These are phyloP conservation scores for Antheraea assamensis DNA, from an alignment of 2,888 invertebrate species.

Conservation along the genomic window DNA sequence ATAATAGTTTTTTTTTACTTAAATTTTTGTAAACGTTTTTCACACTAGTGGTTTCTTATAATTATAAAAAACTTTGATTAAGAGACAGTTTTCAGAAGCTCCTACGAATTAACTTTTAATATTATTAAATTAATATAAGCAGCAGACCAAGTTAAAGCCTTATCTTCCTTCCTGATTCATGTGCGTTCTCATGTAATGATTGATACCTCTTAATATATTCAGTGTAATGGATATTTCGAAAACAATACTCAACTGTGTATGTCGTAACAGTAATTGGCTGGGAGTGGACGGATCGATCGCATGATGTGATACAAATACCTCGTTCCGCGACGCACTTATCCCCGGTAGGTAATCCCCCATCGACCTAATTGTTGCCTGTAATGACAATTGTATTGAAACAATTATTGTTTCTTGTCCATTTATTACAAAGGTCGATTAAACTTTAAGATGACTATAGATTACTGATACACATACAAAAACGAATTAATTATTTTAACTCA, in stretches of 20 bases:
- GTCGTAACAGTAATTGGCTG: conserved; percentile 73
- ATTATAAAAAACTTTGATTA: no score
- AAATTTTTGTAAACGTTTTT: background rate
- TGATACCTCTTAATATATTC: conserved; percentile 11
- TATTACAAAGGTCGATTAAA: background rate
- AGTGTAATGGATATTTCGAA: conserved; percentile 51
- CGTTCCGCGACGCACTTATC: conserved; percentile 70
- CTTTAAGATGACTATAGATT: conserved; percentile 24
- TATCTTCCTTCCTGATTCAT: background rate
- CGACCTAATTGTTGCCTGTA: conserved; percentile 76
- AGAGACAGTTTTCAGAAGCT: no score
- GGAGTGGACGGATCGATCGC: conserved; percentile 72
- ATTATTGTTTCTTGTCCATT: conserved; percentile 41
- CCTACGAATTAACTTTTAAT: no score
- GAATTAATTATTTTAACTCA: background rate
- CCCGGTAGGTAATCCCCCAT: conserved; percentile 72
- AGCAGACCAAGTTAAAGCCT: background rate
- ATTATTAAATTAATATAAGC: no score
- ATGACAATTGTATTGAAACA: conserved; percentile 63
- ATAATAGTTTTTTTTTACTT: background rate
- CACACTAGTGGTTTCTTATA: no score
- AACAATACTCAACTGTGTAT: conserved; percentile 68
- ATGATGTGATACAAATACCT: conserved; percentile 74
- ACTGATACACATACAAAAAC: background rate
- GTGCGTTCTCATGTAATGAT: background rate